Base-by-base conservation (phyloP, 2,888 invertebrate species). In the Microctonus hyperodae region DNA sequence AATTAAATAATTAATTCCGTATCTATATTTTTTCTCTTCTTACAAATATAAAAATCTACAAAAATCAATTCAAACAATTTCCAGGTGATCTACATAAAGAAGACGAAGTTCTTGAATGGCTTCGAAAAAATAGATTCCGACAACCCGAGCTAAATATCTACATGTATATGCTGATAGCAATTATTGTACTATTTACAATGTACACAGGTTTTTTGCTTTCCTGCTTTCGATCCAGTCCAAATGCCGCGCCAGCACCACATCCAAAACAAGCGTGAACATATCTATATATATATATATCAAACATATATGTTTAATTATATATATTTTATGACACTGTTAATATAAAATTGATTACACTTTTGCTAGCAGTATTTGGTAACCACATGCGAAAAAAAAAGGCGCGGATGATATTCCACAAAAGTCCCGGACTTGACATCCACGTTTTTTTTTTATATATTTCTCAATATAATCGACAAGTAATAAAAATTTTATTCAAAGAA, bases 71-170 rank as follows among this genome's bases (percentile, higher is more conserved):
- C n/a, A n/a, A n/a, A n/a, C n/a, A 55, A 22, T 59, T 48, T 72
- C 1, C 84, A 93, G 94, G 96, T 75, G 93, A 95, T 77, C 85
- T 96, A 70, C 89, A 91, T 83, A 90, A 90, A 59, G 96, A 95
- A 84, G 89, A 90, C 6, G 94, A 95, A 82, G 95, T 96, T 20
- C 85, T 96, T 72, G 96, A 96, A 77, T 96, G 96, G 96, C 86
- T 96, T 73, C 90, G 95, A 76, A 96, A 96, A 86, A 96, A 96
- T 84, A 89, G 96, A 75, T 96, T 95, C 87, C 90, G 95, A 60
- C 95, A 95, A 79, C 96, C 96, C 0, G 96, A 96, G 83, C 85
- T 96, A 51, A 96, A 95, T 82, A 90, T 96, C 75, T 96, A 96
- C 84, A 96, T 96, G 96, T 96, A 96, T 84, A 94, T 94, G 60